These are phyloP conservation scores for Solenodon paradoxus DNA, from an alignment of 2,113 vertebrate species.

Conservation along the genomic window DNA sequence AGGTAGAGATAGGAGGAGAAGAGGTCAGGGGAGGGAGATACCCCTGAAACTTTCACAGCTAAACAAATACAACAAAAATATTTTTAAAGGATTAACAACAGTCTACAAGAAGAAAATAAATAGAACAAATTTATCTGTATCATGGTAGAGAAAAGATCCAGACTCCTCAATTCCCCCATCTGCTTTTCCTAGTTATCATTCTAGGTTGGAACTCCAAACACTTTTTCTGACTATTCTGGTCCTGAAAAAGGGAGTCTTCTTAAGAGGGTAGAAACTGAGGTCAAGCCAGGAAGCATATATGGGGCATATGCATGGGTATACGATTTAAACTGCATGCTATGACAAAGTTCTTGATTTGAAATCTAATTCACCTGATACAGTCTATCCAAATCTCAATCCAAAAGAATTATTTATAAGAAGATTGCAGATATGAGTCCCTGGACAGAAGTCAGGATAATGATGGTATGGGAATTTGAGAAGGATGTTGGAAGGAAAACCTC, in stretches of 20 bases:
- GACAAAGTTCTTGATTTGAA: not conserved
- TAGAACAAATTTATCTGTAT: not conserved
- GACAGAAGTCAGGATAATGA: not conserved
- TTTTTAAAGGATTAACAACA: not conserved
- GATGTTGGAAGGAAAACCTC: not conserved
- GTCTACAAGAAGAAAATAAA: not conserved
- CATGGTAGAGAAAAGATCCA: not conserved
- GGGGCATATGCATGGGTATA: too few species aligned
- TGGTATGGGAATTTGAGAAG: not conserved
- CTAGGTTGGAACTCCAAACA: not conserved
- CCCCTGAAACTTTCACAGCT: not conserved
- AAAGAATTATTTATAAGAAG: not conserved
- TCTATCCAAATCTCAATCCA: not conserved
- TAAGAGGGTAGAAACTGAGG: not conserved
- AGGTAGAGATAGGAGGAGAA: too few species aligned
- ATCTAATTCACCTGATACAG: not conserved
- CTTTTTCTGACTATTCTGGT: not conserved
- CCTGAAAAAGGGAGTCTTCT: not conserved
- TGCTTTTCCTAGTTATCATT: not conserved
- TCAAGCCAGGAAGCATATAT: not conserved
- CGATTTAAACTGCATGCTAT: not conserved
- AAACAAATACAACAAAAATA: not conserved
- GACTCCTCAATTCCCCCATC: not conserved
- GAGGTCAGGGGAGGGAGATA: too few species aligned
- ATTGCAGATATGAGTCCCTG: not conserved